Evolutionary conservation across 2,888 invertebrate genomes (phyloP), one percentile per base, ranked within the genome.

Genomic region (Octodonta nipae): DNA sequence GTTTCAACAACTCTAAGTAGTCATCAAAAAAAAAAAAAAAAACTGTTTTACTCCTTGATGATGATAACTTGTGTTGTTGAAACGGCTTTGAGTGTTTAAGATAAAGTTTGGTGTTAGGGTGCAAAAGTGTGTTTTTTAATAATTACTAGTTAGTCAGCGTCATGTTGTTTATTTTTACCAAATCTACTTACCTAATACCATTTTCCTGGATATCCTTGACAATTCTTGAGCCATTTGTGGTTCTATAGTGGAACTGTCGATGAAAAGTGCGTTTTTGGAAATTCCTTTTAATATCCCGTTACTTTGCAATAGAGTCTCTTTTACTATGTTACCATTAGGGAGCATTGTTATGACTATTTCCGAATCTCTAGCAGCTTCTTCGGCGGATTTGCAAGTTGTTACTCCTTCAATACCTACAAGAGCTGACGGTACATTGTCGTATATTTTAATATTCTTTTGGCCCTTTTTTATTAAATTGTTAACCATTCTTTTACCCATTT

Each of bases 401-500:
- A 87, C 82, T n/a, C 91, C 91, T 54, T 71, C 64, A 2, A 83
- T 67, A 2, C 68, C 66, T 11, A 66, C 67, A 31, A 77, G 61
- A 2, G 81, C 77, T 1, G 71, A 68, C 42, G 75, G 68, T 14
- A 77, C 73, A 1, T 83, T 68, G 54, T 96, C 96, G 61, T 72
- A 92, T 2, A 91, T 87, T 31, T 79, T 74, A 29, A 95, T 66
- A 4, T 22, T 22, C 44, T 73, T 71, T 56, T 81, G 76, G 2
- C 84, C 85, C 69, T 85, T 61, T 34, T 51, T 54, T 8, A 58
- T 45, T 42, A 98, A 66, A 63, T 98, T 95, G 22, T 70, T 75
- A 0, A 91, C 91, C 98, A 98, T 98, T 51, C 78, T 81, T 6
- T 75, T 72, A 6, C 98, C 98, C 98, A 99, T 98, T 54, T 95